Percentiles rank a stretch among this genome's conserved stretches.
Conservation (phyloP, 2,797 vertebrate genomes). For the Poecilia velifera region DNA sequence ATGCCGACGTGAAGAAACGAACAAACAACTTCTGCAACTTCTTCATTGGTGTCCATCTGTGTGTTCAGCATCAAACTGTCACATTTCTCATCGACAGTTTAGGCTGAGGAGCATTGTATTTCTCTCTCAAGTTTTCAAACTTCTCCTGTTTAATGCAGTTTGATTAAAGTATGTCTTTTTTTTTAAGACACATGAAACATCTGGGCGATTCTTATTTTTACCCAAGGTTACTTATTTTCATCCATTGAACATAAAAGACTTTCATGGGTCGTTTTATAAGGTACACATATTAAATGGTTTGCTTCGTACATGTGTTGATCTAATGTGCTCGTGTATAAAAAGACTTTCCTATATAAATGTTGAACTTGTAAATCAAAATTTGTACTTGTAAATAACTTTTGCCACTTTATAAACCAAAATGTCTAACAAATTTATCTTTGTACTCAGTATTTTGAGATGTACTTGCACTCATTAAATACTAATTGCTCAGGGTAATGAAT, state of each 20-base stretch:
- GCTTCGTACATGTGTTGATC: too few species aligned
- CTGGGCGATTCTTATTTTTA: neutral
- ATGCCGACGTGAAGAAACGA: conserved; percentile 7
- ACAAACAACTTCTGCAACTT: conserved; percentile 29
- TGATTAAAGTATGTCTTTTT: neutral
- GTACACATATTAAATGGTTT: neutral
- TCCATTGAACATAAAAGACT: neutral
- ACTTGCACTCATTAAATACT: neutral
- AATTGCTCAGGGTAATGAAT: neutral
- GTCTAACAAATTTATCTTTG: too few species aligned
- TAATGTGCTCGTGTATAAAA: too few species aligned
- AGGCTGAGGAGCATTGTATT: conserved; percentile 4
- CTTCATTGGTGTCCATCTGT: conserved; percentile 54
- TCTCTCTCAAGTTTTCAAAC: conserved; percentile 8
- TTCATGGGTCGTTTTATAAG: neutral
- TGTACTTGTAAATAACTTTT: too few species aligned
- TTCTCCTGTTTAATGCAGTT: neutral
- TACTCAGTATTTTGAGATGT: too few species aligned
- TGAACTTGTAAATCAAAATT: too few species aligned
- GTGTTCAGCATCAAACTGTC: conserved; percentile 29
- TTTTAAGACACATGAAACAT: neutral
- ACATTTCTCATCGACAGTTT: conserved; percentile 1
- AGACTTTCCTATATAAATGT: too few species aligned
- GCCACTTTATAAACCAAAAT: too few species aligned
- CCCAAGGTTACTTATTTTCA: neutral